These are phyloP conservation scores for Pangasius krempfi DNA, from an alignment of 2,797 vertebrate genomes.

Conservation along the genomic window DNA sequence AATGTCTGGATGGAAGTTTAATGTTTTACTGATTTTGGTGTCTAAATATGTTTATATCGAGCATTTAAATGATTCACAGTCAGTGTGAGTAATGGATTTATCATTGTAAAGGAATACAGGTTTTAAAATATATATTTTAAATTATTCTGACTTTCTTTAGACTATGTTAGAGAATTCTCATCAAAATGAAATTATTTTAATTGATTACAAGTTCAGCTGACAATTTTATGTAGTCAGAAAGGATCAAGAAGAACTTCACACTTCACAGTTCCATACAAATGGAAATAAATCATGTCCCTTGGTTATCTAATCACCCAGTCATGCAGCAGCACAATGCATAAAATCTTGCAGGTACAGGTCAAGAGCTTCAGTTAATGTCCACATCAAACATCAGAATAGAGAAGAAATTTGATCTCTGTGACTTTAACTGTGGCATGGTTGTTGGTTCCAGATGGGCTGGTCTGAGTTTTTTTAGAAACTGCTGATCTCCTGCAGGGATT, in stretches of 20 bases:
- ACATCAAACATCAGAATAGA: not conserved
- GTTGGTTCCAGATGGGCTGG: not conserved
- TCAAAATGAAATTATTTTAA: not conserved
- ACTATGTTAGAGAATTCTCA: not conserved
- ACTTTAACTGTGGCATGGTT: not conserved
- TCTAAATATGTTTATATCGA: too few relatives aligned
- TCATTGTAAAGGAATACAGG: not conserved
- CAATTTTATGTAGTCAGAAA: not conserved
- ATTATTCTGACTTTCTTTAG: not conserved
- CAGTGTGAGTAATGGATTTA: not conserved
- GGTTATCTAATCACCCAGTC: not conserved
- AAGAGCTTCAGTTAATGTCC: not conserved
- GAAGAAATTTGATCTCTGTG: not conserved
- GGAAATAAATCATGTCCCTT: not conserved
- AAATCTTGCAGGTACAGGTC: not conserved
- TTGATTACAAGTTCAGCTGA: not conserved
- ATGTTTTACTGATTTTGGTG: not conserved
- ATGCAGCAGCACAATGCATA: not conserved
- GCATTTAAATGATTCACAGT: not conserved
- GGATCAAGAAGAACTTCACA: not conserved
- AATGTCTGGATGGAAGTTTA: not conserved
- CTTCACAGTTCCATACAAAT: too few relatives aligned
- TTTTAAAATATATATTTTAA: not conserved
- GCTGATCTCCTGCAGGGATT: not conserved
- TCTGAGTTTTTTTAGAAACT: not conserved